A percentile compares a stretch with the other conserved stretches of the same genome.
Evolutionary conservation across 2,888 invertebrate species (phyloP).

Genomic region (Cheiracanthium punctorium): DNA sequence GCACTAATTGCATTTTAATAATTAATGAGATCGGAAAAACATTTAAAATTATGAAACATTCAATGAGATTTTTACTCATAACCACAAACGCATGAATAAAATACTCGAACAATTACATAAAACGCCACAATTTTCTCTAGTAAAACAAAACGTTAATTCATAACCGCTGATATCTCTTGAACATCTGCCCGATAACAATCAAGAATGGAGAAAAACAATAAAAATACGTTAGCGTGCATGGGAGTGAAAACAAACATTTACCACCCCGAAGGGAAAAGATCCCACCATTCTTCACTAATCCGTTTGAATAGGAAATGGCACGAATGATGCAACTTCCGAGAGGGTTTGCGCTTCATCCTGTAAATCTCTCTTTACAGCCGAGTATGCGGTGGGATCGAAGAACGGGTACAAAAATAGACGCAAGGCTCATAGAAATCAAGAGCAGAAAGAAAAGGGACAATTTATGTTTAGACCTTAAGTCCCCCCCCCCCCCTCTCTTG

Average conservation of each 20-base stretch:
- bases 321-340: neutral
- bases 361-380: neutral
- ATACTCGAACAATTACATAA: no score
- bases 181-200: neutral
- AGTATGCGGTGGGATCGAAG: neutral
- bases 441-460: neutral
- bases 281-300: neutral
- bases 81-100: no score
- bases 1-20: no score
- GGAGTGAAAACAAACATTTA: neutral
- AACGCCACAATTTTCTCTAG: no score
- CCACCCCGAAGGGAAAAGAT: neutral
- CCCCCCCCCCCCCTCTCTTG: no score
- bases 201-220: neutral
- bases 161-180: no score
- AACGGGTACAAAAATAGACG: neutral
- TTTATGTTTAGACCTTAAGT: no score
- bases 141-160: no score
- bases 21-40: no score
- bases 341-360: neutral
- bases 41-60: no score
- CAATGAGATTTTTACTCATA: no score
- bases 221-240: neutral
- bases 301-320: neutral
- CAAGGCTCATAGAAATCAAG: neutral